Percentiles rank a stretch among this genome's conserved stretches.
phyloP scores from a whole-genome alignment of 2,797 vertebrate species.

The Tachyglossus aculeatus region DNA sequence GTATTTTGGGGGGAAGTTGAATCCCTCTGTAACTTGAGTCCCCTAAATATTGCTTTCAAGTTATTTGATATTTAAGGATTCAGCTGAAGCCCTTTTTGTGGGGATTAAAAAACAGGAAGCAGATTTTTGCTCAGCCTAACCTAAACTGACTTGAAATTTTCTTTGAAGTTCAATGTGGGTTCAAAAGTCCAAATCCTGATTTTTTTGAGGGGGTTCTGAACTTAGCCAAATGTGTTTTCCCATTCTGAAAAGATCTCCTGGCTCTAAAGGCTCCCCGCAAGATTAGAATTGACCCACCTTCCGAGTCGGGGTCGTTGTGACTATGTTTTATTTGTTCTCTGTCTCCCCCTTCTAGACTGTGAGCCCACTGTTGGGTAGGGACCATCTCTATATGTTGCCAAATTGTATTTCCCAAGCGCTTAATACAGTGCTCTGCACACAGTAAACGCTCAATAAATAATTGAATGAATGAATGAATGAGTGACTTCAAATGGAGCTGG shows the following conservation, averaged over 20 bases:
- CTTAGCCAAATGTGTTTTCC: not conserved
- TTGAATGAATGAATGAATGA: too few relatives aligned
- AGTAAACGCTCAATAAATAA: too few relatives aligned
- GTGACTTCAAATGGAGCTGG: too few relatives aligned
- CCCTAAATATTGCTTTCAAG: slow-evolving; percentile 26
- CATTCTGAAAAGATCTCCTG: slow-evolving; percentile 17
- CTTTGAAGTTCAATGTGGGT: not conserved
- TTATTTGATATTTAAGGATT: slow-evolving; percentile 25
- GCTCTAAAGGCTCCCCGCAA: not conserved
- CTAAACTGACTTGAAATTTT: slow-evolving; percentile 23
- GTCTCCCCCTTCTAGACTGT: too few relatives aligned
- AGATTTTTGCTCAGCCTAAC: slow-evolving; percentile 10
- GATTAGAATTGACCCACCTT: not conserved
- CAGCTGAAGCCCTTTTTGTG: not conserved
- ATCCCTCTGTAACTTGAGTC: slow-evolving; percentile 21
- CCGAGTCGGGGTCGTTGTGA: too few relatives aligned
- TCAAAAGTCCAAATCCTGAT: slow-evolving; percentile 1
- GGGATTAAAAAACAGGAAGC: slow-evolving; percentile 39
- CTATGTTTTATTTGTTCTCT: too few relatives aligned
- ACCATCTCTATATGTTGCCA: too few relatives aligned
- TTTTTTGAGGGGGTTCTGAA: not conserved
- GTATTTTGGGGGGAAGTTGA: slow-evolving; percentile 32
- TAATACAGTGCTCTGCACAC: too few relatives aligned
- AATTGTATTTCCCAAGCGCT: too few relatives aligned
- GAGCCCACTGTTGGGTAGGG: too few relatives aligned